A percentile compares a stretch with the other conserved stretches of the same genome.
phyloP scores from a whole-genome alignment of 2,797 vertebrate species.

The Tapera naevia region DNA sequence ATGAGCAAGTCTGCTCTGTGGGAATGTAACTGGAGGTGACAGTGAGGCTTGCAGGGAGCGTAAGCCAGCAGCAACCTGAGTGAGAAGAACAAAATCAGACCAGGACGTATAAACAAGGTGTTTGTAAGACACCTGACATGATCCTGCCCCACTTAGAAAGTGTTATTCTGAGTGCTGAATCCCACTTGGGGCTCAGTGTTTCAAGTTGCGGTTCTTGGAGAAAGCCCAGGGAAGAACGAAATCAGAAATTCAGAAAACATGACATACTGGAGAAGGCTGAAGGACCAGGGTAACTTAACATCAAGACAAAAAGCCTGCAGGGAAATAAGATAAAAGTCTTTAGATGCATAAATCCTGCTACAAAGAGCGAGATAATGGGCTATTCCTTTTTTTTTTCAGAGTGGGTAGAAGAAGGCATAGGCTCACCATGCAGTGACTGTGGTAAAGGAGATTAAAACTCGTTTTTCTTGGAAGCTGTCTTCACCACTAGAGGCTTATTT shows the following conservation, averaged over 20 bases:
- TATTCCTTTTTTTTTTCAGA: constrained; percentile 39
- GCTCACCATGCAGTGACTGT: constrained; percentile 35
- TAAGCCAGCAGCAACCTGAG: background rate
- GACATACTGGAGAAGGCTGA: constrained; percentile 67
- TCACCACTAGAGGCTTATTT: constrained; percentile 53
- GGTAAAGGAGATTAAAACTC: constrained; percentile 41
- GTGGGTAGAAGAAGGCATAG: constrained; percentile 26
- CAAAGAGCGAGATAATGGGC: constrained; percentile 58
- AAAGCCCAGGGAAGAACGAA: constrained; percentile 11
- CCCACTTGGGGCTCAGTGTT: background rate
- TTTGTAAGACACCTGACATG: constrained; percentile 37
- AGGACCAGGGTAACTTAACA: constrained; percentile 44
- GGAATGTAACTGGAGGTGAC: constrained; percentile 20
- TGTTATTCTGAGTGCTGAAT: background rate
- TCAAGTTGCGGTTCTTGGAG: constrained; percentile 34
- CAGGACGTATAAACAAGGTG: background rate
- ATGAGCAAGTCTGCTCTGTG: background rate
- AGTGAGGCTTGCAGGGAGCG: background rate
- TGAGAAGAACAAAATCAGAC: background rate
- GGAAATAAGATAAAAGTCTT: constrained; percentile 65
- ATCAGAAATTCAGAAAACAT: constrained; percentile 62
- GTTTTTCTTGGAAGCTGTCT: constrained; percentile 56
- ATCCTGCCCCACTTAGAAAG: constrained; percentile 9
- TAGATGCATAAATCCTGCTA: constrained; percentile 49
- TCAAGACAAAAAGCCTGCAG: constrained; percentile 43